A percentile compares a stretch with the other conserved stretches of the same genome.
These are phyloP conservation scores for Iguana delicatissima DNA, from an alignment of 2,797 vertebrate genomes.

Conservation along the genomic window DNA sequence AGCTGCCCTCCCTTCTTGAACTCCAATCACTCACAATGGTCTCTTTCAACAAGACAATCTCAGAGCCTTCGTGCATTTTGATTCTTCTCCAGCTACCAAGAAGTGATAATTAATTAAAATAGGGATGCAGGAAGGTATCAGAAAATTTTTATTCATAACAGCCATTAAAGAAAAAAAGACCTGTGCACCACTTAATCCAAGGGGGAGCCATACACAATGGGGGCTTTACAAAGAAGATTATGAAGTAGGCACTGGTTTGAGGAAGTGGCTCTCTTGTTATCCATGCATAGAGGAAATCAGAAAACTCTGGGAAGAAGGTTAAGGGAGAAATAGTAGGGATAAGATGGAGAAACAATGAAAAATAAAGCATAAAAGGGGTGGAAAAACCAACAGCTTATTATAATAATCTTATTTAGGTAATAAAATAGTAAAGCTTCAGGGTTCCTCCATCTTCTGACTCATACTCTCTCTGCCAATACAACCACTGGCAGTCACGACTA, in stretches of 20 bases:
- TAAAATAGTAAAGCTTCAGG: conserved; percentile 67
- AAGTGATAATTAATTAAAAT: conserved; percentile 59
- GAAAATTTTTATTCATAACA: conserved; percentile 20
- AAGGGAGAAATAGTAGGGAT: conserved; percentile 40
- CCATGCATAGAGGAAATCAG: not conserved
- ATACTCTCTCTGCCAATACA: conserved; percentile 59
- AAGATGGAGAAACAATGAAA: conserved; percentile 51
- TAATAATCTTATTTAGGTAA: conserved; percentile 75
- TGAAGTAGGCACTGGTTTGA: not conserved
- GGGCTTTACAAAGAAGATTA: fast-evolving
- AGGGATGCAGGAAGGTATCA: conserved; percentile 41
- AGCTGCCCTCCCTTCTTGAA: conserved; percentile 51
- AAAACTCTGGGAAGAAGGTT: conserved; percentile 40
- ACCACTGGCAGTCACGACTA: not conserved
- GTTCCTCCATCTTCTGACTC: conserved; percentile 55
- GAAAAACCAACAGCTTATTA: conserved; percentile 64
- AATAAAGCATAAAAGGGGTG: conserved; percentile 47
- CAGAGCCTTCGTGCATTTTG: conserved; percentile 21
- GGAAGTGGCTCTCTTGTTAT: conserved; percentile 10
- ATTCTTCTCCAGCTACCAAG: conserved; percentile 44
- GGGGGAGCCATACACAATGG: not conserved
- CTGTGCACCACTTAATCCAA: fast-evolving
- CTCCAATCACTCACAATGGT: conserved; percentile 60
- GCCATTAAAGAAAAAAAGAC: not conserved
- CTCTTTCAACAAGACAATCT: conserved; percentile 64